A percentile compares a stretch with the other conserved stretches of the same genome.
These are phyloP conservation scores for Operophtera brumata DNA, from an alignment of 2,888 invertebrate species.

Conservation along the genomic window DNA sequence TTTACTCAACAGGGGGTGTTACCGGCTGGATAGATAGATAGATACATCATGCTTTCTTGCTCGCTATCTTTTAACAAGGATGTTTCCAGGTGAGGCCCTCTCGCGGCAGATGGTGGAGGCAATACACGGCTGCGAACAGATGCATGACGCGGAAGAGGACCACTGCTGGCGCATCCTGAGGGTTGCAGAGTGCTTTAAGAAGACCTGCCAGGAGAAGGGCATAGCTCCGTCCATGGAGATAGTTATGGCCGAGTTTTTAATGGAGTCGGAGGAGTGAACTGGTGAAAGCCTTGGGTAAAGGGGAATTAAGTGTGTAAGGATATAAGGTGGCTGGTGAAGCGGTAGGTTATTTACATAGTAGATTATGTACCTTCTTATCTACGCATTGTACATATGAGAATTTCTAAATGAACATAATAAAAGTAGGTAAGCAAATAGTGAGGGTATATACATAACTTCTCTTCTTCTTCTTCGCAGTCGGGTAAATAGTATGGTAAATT, in stretches of 20 bases:
- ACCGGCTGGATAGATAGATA: too few species aligned
- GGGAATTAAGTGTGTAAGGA: too few species aligned
- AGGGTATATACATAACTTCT: too few species aligned
- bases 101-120: slow-evolving; percentile 55
- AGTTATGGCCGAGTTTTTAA: slow-evolving; percentile 65
- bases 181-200: slow-evolving; percentile 67
- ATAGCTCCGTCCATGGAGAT: slow-evolving; percentile 65
- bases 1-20: too few species aligned
- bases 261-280: slow-evolving; percentile 50
- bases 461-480: too few species aligned
- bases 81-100: slow-evolving; percentile 50
- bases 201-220: slow-evolving; percentile 43
- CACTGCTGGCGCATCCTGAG: slow-evolving; percentile 68
- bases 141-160: slow-evolving; percentile 52
- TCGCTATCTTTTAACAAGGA: not conserved
- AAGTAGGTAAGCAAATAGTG: too few species aligned
- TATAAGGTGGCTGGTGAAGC: too few species aligned
- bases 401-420: too few species aligned
- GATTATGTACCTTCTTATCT: too few species aligned
- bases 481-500: not conserved
- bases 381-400: too few species aligned
- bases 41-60: not conserved
- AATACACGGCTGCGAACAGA: slow-evolving; percentile 60
- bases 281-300: not conserved
- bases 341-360: too few species aligned